Base-by-base conservation (phyloP, 53 echinoderm and acorn worm genomes). In the Apostichopus leukothele region DNA sequence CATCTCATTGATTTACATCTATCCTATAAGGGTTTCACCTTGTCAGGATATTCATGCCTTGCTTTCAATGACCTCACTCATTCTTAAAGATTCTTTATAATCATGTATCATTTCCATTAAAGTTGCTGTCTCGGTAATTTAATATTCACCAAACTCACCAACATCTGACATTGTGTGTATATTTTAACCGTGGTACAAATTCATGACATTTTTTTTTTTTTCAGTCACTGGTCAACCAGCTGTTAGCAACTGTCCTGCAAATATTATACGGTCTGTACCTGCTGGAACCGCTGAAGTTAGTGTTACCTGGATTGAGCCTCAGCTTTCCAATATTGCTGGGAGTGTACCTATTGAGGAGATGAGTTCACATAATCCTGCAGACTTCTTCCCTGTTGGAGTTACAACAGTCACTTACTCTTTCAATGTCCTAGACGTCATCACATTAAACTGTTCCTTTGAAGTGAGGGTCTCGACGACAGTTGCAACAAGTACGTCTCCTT, bases 161-260 rank as follows among this genome's bases (percentile, higher is more conserved):
- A 39, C 39, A 39, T 39, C 39, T 39, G 3, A 39, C 3, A 39
- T 39, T 39, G 39, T 39, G 39, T 39, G 39, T 39, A 39, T 39
- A 39, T 39, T 39, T 39, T 1, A 39, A 39, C 3, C 3, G 39
- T 39, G 39, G 39, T 1, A 57, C 10, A 10, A 57, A 7, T 10
- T 57, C 57, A 57, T 57, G 57, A 7, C 57, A 57, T 57, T 57
- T 57, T 57, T 57, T 71, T 5, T 68, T 71, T 71, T n/a, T 19
- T 6, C 71, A 75, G 91, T 89, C 57, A 89, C 83, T 83, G 89
- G 73, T 25, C 84, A 75, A 53, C 89, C 89, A 18, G 55, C 86
- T 26, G 53, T 86, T 52, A 74, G 18, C 19, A 55, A 78, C 60
- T 92, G 92, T 76, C 92, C 92, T 16, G 52, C 21, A 12, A 66